A percentile compares a stretch with the other conserved stretches of the same genome.
These are phyloP conservation scores for Drosophila paranaensis DNA, from an alignment of 2,888 invertebrate species.

Conservation along the genomic window DNA sequence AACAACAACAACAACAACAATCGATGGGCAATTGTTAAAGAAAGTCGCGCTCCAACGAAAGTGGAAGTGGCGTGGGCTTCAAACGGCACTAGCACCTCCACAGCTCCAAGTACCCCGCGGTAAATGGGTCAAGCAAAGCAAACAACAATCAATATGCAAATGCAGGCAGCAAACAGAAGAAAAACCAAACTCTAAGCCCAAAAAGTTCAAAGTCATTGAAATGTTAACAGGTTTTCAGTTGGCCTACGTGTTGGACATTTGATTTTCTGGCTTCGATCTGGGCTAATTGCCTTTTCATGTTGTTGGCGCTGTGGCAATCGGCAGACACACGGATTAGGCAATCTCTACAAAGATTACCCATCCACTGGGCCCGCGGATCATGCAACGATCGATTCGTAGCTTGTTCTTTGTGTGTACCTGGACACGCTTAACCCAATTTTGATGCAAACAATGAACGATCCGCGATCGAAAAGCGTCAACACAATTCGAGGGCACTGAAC, in stretches of 20 bases:
- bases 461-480: conserved; percentile 54
- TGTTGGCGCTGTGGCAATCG: conserved; percentile 37
- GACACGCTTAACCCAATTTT: conserved; percentile 75
- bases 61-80: conserved; percentile 77
- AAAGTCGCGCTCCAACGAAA: conserved; percentile 70
- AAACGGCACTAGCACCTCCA: conserved; percentile 14
- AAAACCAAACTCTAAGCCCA: conserved; percentile 12
- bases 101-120: conserved; percentile 21
- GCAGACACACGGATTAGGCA: conserved; percentile 32
- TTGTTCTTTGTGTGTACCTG: conserved; percentile 37
- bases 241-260: conserved; percentile 70
- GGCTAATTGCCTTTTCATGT: conserved; percentile 68
- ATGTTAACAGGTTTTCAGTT: conserved; percentile 68
- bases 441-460: conserved; percentile 47
- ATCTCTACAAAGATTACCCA: conserved; percentile 8
- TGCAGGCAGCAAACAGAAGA: conserved; percentile 42
- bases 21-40: conserved; percentile 52
- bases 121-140: conserved; percentile 73
- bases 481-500: conserved; percentile 79
- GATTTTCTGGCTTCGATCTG: conserved; percentile 47
- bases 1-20: background rate
- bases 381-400: conserved; percentile 10
- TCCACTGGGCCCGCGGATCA: conserved; percentile 12
- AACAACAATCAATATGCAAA: conserved; percentile 73
- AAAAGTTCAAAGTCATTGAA: conserved; percentile 79